phyloP scores from a whole-genome alignment of 2,888 invertebrate species.

The Plusia festucae region DNA sequence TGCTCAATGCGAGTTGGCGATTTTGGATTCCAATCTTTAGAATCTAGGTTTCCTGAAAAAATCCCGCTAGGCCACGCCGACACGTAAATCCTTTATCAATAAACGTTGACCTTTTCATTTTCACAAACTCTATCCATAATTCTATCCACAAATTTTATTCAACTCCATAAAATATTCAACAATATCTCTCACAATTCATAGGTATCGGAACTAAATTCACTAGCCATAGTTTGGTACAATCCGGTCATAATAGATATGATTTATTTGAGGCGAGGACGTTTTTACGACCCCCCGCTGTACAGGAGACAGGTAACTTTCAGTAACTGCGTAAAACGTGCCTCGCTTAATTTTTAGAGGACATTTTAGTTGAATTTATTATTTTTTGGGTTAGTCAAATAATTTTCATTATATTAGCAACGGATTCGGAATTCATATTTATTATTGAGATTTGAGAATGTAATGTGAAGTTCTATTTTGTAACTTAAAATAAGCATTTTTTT shows the following conservation, averaged over 20 bases:
- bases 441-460: too few relatives aligned
- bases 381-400: background rate
- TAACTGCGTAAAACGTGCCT: constrained; percentile 15
- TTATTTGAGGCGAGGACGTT: constrained; percentile 48
- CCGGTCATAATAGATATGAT: constrained; percentile 57
- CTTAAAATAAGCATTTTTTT: too few relatives aligned
- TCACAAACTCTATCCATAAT: background rate
- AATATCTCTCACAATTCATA: constrained; percentile 49
- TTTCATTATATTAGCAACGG: too few relatives aligned
- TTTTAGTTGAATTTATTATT: background rate
- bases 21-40: too few relatives aligned
- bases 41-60: too few relatives aligned
- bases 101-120: too few relatives aligned
- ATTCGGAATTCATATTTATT: too few relatives aligned
- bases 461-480: too few relatives aligned
- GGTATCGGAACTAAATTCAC: constrained; percentile 54
- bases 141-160: background rate
- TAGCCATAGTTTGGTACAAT: constrained; percentile 47
- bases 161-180: constrained; percentile 27
- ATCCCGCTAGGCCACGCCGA: too few relatives aligned
- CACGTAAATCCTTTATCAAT: too few relatives aligned
- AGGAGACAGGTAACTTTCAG: constrained; percentile 50
- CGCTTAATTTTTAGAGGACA: background rate
- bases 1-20: too few relatives aligned
- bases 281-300: constrained; percentile 52